These are phyloP conservation scores for Dendropsophus ebraccatus DNA, from an alignment of 2,113 vertebrate species.

Conservation along the genomic window DNA sequence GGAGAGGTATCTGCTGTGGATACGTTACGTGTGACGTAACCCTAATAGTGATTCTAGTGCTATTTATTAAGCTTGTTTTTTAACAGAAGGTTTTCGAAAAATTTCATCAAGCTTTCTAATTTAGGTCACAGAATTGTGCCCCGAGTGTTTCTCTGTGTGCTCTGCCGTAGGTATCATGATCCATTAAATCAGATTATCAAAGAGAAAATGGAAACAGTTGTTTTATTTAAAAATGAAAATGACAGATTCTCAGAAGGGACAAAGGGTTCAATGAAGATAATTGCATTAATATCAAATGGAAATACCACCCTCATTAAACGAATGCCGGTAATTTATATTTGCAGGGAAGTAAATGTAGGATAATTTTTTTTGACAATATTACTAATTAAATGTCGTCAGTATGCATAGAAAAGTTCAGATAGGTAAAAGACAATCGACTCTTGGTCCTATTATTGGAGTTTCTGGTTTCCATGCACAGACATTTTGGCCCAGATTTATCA, in stretches of 20 bases:
- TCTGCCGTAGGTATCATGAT: conserved; percentile 2
- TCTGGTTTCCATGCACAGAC: neutral
- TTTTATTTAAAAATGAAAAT: conserved; percentile 5
- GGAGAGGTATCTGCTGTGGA: no score
- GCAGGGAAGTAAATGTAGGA: conserved; percentile 3
- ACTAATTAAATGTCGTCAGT: conserved; percentile 55
- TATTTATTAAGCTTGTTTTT: neutral
- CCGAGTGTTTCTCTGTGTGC: neutral
- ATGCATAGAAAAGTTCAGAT: conserved; percentile 1
- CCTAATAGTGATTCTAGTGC: neutral
- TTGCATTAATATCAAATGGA: conserved; percentile 51
- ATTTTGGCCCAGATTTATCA: no score
- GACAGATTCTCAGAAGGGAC: conserved; percentile 21
- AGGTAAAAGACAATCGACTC: neutral
- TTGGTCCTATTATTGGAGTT: neutral
- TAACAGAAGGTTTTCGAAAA: neutral
- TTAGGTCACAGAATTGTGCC: conserved; percentile 14
- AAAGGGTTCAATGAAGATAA: conserved; percentile 46
- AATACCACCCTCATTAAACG: conserved; percentile 52
- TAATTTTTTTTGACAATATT: conserved; percentile 37
- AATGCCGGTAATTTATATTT: conserved; percentile 36
- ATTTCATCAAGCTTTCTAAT: neutral
- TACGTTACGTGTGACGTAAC: no score
- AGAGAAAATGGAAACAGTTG: neutral
- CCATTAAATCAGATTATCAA: conserved; percentile 26